Evolutionary conservation across 1,140 invertebrate genomes (phyloP).

Genomic region (Hylaeus volcanicus): DNA sequence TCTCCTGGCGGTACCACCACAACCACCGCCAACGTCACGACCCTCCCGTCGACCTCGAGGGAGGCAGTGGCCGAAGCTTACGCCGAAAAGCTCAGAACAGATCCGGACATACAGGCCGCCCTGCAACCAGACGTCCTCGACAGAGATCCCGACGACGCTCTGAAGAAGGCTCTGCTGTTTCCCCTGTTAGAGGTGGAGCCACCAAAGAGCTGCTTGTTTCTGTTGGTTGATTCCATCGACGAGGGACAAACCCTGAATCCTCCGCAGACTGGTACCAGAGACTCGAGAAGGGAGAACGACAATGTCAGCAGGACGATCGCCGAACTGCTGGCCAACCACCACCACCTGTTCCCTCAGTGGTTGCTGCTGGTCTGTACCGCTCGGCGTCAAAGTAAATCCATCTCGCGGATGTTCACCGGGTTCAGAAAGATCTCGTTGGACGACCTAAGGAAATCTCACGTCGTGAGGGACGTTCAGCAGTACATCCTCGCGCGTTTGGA

Average conservation of each 20-base stretch:
- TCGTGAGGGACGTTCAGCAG: slow-evolving; percentile 95
- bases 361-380: slow-evolving; percentile 94
- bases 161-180: slow-evolving; percentile 93
- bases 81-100: slow-evolving; percentile 88
- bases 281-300: slow-evolving; percentile 79
- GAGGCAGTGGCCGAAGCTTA: slow-evolving; percentile 87
- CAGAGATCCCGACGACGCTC: slow-evolving; percentile 93
- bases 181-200: slow-evolving; percentile 91
- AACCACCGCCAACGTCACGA: slow-evolving; percentile 68
- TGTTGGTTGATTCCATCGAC: slow-evolving; percentile 96
- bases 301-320: slow-evolving; percentile 88
- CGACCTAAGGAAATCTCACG: slow-evolving; percentile 93
- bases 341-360: slow-evolving; percentile 96
- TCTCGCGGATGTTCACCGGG: slow-evolving; percentile 95
- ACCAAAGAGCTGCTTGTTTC: slow-evolving; percentile 90
- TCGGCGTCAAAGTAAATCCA: slow-evolving; percentile 90
- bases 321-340: slow-evolving; percentile 92
- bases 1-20: slow-evolving; percentile 33
- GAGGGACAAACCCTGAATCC: slow-evolving; percentile 82
- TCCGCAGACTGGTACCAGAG: slow-evolving; percentile 72
- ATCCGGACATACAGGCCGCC: slow-evolving; percentile 88
- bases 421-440: slow-evolving; percentile 96
- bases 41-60: slow-evolving; percentile 66
- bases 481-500: slow-evolving; percentile 96
- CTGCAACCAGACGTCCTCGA: slow-evolving; percentile 87